A percentile compares a stretch with the other conserved stretches of the same genome.
These are phyloP conservation scores for Tangara arthus DNA, from an alignment of 2,797 vertebrate species.

Conservation along the genomic window DNA sequence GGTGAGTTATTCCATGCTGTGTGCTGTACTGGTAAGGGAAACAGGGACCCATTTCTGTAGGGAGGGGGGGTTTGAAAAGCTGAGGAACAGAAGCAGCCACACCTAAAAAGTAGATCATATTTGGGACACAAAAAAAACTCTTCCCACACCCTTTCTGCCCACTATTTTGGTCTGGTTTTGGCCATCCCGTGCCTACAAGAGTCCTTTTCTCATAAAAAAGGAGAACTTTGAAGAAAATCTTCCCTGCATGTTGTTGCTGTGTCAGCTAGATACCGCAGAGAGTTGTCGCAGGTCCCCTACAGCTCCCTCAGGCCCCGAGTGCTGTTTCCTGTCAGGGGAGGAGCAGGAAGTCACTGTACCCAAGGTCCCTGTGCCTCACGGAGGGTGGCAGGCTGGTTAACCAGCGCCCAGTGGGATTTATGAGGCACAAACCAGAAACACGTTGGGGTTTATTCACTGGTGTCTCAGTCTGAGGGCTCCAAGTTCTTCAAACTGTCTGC, in stretches of 20 bases:
- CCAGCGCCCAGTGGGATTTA: accelerated
- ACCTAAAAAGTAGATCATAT: neutral
- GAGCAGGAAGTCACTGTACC: neutral
- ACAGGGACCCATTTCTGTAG: accelerated
- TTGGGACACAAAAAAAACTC: neutral
- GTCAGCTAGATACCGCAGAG: accelerated
- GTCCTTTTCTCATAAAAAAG: neutral
- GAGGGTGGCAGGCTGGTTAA: neutral
- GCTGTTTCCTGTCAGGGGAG: neutral
- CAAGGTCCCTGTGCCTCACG: accelerated
- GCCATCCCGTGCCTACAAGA: neutral
- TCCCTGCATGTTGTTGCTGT: accelerated
- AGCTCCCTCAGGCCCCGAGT: accelerated
- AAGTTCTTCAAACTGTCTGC: neutral
- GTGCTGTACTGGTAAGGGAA: accelerated
- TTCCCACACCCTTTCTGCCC: neutral
- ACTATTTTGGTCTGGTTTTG: neutral
- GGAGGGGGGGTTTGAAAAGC: neutral
- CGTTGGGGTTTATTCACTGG: neutral
- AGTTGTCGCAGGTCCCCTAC: accelerated
- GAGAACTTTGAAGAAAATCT: neutral
- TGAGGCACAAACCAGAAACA: neutral
- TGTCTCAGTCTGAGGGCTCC: neutral
- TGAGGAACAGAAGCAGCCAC: neutral
- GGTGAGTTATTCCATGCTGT: neutral